Percentiles rank a stretch among this genome's conserved stretches.
These are phyloP conservation scores for Macrosiphum euphorbiae DNA, from an alignment of 2,888 invertebrate species.

Conservation along the genomic window DNA sequence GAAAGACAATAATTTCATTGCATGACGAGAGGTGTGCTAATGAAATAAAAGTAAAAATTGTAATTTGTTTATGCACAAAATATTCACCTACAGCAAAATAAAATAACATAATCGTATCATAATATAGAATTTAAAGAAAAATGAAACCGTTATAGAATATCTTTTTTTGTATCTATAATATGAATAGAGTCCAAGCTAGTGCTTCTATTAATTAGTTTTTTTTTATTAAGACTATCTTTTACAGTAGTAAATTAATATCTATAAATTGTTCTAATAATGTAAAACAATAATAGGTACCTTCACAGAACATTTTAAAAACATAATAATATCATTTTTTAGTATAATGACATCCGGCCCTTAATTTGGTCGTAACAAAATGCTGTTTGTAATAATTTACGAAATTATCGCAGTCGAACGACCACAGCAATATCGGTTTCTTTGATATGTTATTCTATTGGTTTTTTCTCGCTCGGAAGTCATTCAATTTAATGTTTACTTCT, in stretches of 20 bases:
- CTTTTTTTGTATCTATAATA: too few species aligned
- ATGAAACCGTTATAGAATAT: too few species aligned
- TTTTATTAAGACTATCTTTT: too few species aligned
- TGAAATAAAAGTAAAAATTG: not conserved
- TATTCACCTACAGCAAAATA: too few species aligned
- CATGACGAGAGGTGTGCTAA: not conserved
- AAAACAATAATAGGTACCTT: not conserved
- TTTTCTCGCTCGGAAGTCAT: constrained; percentile 12
- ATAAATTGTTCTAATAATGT: too few species aligned
- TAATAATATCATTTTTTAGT: not conserved
- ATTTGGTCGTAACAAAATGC: not conserved
- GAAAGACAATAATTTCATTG: not conserved
- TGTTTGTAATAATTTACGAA: not conserved
- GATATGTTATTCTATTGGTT: constrained; percentile 28
- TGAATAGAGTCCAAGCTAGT: too few species aligned
- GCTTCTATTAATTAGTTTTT: too few species aligned
- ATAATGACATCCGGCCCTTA: not conserved
- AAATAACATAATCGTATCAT: not conserved
- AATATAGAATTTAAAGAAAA: not conserved
- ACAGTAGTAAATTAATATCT: too few species aligned
- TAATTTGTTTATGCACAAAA: not conserved
- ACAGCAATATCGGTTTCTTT: not conserved
- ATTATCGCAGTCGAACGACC: not conserved
- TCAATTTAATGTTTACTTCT: constrained; percentile 16
- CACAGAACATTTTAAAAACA: not conserved